Conservation (phyloP, 2,797 vertebrate species). For the Melanotaenia boesemani region DNA sequence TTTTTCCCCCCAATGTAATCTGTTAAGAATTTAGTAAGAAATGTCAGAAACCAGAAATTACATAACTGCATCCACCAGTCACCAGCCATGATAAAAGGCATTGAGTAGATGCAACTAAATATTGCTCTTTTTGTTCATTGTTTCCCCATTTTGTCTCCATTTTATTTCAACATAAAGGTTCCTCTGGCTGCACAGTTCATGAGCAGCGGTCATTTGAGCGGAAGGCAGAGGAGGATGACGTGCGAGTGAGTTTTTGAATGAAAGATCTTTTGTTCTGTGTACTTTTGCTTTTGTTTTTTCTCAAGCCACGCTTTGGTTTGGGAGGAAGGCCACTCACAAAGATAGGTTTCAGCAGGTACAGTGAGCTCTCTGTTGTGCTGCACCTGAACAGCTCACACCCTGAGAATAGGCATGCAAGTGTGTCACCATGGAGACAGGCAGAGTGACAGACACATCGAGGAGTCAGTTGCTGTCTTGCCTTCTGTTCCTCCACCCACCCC, state of each 20-base stretch:
- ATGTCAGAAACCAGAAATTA: too few species aligned
- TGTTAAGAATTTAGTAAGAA: not conserved
- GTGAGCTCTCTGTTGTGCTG: slow-evolving; percentile 8
- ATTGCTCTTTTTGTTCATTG: not conserved
- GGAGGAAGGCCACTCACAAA: slow-evolving; percentile 17
- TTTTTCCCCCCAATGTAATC: too few species aligned
- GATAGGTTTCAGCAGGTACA: slow-evolving; percentile 21
- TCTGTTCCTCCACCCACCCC: slow-evolving; percentile 31
- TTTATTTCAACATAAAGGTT: slow-evolving; percentile 48
- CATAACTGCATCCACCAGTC: too few species aligned
- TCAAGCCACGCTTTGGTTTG: slow-evolving; percentile 35
- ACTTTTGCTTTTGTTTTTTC: slow-evolving; percentile 21
- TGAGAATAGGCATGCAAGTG: slow-evolving; percentile 50
- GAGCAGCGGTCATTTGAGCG: slow-evolving; percentile 79
- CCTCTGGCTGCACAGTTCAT: slow-evolving; percentile 57
- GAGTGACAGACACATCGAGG: slow-evolving; percentile 57
- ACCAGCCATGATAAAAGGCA: too few species aligned
- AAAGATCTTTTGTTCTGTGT: slow-evolving; percentile 24
- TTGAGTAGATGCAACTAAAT: slow-evolving; percentile 1
- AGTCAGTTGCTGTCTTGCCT: slow-evolving; percentile 51
- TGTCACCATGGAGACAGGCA: slow-evolving; percentile 66
- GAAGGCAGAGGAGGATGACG: slow-evolving; percentile 79
- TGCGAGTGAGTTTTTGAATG: slow-evolving; percentile 76
- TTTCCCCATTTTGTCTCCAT: slow-evolving; percentile 1
- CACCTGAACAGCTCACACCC: slow-evolving; percentile 46